Percentiles rank a stretch among this genome's conserved stretches.
Conservation (phyloP, 2,888 invertebrate genomes). For the Eristalinus aeneus region DNA sequence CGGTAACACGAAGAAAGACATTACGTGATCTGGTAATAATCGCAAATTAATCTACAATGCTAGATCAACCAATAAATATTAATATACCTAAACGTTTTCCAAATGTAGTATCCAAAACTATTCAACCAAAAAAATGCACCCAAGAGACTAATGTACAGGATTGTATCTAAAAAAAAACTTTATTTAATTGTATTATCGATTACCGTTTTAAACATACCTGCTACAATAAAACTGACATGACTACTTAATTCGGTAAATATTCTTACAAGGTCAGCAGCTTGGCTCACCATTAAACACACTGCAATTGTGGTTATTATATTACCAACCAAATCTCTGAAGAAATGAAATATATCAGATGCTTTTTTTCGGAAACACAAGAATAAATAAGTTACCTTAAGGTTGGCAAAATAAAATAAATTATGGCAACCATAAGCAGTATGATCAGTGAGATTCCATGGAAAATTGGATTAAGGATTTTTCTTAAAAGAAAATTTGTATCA, state of each 20-base stretch:
- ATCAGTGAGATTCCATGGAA: slow-evolving; percentile 88
- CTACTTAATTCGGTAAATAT: slow-evolving; percentile 90
- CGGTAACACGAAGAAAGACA: slow-evolving; percentile 91
- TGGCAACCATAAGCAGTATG: slow-evolving; percentile 86
- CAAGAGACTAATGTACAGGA: slow-evolving; percentile 88
- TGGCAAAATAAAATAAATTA: slow-evolving; percentile 91
- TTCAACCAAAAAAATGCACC: slow-evolving; percentile 94
- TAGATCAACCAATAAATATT: neutral
- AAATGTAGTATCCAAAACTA: slow-evolving; percentile 92
- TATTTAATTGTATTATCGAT: neutral
- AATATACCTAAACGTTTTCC: slow-evolving; percentile 90
- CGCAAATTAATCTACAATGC: neutral
- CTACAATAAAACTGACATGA: slow-evolving; percentile 90
- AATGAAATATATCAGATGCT: neutral
- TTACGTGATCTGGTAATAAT: slow-evolving; percentile 86
- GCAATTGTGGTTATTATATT: slow-evolving; percentile 92
- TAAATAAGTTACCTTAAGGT: slow-evolving; percentile 83
- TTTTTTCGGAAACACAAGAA: neutral
- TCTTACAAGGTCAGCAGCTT: slow-evolving; percentile 89
- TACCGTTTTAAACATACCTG: slow-evolving; percentile 83
- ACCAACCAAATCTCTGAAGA: slow-evolving; percentile 86
- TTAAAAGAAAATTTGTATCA: slow-evolving; percentile 87
- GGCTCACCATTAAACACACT: slow-evolving; percentile 88
- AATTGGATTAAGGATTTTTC: slow-evolving; percentile 88
- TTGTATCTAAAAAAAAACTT: slow-evolving; percentile 84